Conservation (phyloP, 2,888 invertebrate genomes). For the Sarcophaga caerulescens region DNA sequence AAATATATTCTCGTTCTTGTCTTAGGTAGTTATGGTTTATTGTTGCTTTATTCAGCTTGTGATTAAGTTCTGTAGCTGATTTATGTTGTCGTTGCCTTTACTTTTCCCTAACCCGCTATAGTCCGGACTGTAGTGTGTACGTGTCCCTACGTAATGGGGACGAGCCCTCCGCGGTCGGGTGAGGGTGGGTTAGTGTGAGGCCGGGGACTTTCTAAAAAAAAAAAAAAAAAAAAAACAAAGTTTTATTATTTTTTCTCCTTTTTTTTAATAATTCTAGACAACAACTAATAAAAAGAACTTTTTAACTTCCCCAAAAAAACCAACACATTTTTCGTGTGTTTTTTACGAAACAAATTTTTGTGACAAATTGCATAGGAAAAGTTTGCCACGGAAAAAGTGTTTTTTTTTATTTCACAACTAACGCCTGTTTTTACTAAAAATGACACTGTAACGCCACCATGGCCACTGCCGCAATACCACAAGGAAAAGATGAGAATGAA, state of each 20-base stretch:
- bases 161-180: too few relatives aligned
- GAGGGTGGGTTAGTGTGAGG: too few relatives aligned
- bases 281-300: neutral
- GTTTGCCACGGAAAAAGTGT: conserved; percentile 6
- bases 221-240: too few relatives aligned
- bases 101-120: too few relatives aligned
- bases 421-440: conserved; percentile 25
- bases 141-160: too few relatives aligned
- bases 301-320: neutral
- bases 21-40: too few relatives aligned
- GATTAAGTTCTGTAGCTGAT: too few relatives aligned
- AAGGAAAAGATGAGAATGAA: conserved; percentile 19
- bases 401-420: conserved; percentile 6
- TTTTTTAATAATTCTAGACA: neutral
- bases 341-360: conserved; percentile 27
- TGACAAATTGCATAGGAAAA: conserved; percentile 43
- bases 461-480: conserved; percentile 13
- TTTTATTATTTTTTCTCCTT: neutral
- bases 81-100: too few relatives aligned
- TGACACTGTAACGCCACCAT: conserved; percentile 14
- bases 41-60: too few relatives aligned
- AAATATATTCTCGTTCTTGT: too few relatives aligned
- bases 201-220: too few relatives aligned
- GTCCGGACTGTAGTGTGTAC: too few relatives aligned
- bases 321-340: neutral